These are phyloP conservation scores for Agrotis exclamationis DNA, from an alignment of 2,888 invertebrate species.

Conservation along the genomic window DNA sequence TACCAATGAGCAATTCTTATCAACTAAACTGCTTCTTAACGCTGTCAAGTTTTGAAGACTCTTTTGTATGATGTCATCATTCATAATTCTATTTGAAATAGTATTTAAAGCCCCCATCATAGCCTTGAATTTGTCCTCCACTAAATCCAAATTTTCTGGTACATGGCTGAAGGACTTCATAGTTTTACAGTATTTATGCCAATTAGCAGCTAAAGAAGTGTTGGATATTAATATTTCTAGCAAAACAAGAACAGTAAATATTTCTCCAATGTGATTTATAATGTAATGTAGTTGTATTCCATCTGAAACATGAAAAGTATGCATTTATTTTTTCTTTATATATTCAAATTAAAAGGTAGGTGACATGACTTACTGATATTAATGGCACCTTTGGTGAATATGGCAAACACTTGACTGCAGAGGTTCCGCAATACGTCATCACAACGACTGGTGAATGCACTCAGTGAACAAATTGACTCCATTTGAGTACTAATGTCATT, in stretches of 20 bases:
- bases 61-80: slow-evolving; percentile 93
- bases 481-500: slow-evolving; percentile 89
- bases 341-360: not conserved
- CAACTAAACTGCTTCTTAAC: slow-evolving; percentile 84
- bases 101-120: slow-evolving; percentile 94
- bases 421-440: slow-evolving; percentile 94
- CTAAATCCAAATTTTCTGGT: slow-evolving; percentile 91
- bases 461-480: slow-evolving; percentile 92
- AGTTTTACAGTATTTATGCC: slow-evolving; percentile 95
- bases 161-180: slow-evolving; percentile 93
- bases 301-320: slow-evolving; percentile 72
- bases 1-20: slow-evolving; percentile 84
- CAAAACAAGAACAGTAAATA: slow-evolving; percentile 92
- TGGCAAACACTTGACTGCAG: slow-evolving; percentile 94
- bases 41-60: slow-evolving; percentile 85
- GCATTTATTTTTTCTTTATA: not conserved
- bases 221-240: slow-evolving; percentile 92
- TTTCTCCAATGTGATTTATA: slow-evolving; percentile 92
- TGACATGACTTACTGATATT: slow-evolving; percentile 81
- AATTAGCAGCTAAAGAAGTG: slow-evolving; percentile 90
- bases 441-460: slow-evolving; percentile 93
- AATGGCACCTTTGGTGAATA: slow-evolving; percentile 90
- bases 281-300: slow-evolving; percentile 87
- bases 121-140: slow-evolving; percentile 92
- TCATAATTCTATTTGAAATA: slow-evolving; percentile 93